Base-by-base conservation (phyloP, 2,797 vertebrate genomes). In the Apodemus agrarius region DNA sequence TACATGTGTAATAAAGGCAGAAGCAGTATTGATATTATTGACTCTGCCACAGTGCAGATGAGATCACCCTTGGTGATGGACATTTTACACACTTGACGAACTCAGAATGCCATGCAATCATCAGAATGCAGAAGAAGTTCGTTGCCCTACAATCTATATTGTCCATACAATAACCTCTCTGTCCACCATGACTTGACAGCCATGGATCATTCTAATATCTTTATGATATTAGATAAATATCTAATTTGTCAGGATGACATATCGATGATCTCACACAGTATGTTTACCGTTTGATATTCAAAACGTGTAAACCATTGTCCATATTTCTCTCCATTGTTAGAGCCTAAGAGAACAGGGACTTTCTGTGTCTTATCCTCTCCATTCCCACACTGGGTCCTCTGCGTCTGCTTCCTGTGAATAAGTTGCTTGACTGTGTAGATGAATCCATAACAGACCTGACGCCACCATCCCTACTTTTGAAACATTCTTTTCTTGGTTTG, bases 191-290 rank as follows among this genome's bases (percentile, higher is more conserved):
- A 87, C 43, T 12, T 78, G 80, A 37, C 12, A 78, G 67, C 24
- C 57, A 91, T 5, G 46, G 43, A 75, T 13, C 78, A 84, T 92
- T 92, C 57, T 24, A 75, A 8, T 29, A 17, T 80, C 37, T 57
- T 49, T 75, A 12, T 6, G 46, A 31, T n/a, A n/a, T n/a, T n/a
- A n/a, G n/a, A n/a, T n/a, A n/a, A n/a, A n/a, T n/a, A n/a, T n/a
- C n/a, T n/a, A n/a, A 6, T 94, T 82, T 92, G 63, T 31, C n/a
- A 76, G 90, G 93, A 96, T 52, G 93, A 81, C 59, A 46, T 74
- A 81, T 3, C 72, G 34, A 65, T 84, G 43, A 34, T 80, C 72
- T 67, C 34, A 16, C 9, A 69, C 0, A 11, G 19, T 29, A 46
- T 34, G 57, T 3, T 40, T 2, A 54, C 19, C 54, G 26, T 93